Percentiles rank a stretch among this genome's conserved stretches.
Conservation (phyloP, 2,113 vertebrate genomes). For the Grammatotria lemairii region DNA sequence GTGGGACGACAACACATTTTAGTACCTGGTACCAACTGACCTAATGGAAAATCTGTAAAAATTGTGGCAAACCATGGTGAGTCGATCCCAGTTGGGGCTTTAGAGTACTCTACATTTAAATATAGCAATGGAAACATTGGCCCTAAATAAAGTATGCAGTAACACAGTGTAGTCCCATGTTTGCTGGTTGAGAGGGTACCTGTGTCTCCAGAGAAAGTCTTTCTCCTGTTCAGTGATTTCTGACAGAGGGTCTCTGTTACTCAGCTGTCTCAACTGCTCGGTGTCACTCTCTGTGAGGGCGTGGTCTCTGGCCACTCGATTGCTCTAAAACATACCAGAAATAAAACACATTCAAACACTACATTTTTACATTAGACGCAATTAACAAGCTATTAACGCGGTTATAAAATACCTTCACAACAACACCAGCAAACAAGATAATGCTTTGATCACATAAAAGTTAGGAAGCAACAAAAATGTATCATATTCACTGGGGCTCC, state of each 20-base stretch:
- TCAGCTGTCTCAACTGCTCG: constrained; percentile 89
- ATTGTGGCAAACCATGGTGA: background rate
- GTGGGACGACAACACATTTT: background rate
- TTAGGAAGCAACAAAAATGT: background rate
- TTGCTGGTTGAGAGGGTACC: constrained; percentile 59
- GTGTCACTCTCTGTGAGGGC: constrained; percentile 87
- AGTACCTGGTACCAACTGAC: background rate
- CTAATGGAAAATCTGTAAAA: background rate
- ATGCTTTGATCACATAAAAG: background rate
- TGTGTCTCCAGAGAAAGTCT: constrained; percentile 96
- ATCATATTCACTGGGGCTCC: background rate
- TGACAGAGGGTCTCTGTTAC: constrained; percentile 91
- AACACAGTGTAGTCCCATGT: background rate
- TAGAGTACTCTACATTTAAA: background rate
- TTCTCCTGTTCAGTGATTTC: constrained; percentile 99
- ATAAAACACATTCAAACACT: background rate
- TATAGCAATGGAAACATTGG: background rate
- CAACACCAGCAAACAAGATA: background rate
- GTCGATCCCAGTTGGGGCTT: background rate
- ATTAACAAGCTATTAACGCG: background rate
- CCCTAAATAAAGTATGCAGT: background rate
- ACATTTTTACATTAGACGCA: background rate
- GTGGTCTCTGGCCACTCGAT: constrained; percentile 88
- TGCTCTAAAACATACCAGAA: constrained; percentile 77
- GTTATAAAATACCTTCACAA: background rate